Base-by-base conservation (phyloP, 2,888 invertebrate species). In the Microplitis deprimator region DNA sequence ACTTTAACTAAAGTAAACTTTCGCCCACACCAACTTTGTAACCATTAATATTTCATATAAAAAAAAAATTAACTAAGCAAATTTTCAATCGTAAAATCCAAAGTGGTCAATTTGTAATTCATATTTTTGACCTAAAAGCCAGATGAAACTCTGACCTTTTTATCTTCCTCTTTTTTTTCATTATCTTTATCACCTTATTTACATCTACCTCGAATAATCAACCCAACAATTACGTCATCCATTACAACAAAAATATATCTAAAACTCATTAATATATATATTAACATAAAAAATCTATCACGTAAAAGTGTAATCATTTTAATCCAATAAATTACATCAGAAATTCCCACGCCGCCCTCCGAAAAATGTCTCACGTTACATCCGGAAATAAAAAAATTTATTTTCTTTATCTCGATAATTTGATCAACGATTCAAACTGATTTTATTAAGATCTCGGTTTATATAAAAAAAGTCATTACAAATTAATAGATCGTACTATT, bases 61-160 rank as follows among this genome's bases (percentile, higher is more conserved):
- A 10, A 10, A 59, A 71, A 16, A 73, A 41, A 71, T n/a, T 75
- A 68, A 77, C 67, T 60, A 29, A 29, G 77, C 73, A 70, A 65
- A 72, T 62, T 81, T 81, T 78, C 67, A 20, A 81, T 78, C 79
- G 79, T 79, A 78, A 76, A 77, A 7, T 79, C 78, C 83, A 86
- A 86, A 87, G 84, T 85, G 85, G 82, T 73, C 83, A 82, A 89
- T 89, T 89, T 89, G 87, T 88, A 88, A 87, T 89, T 89, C 88
- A 89, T 88, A 88, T 87, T 83, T 82, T 84, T 87, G 87, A 87
- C 87, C 88, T 86, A 85, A 85, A 87, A 85, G 81, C 81, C 83
- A 83, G 84, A 85, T 82, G 81, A 80, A 82, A 85, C 85, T 87
- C 83, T 86, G 87, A 88, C 87, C 89, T 88, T 89, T 88, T 82